These are phyloP conservation scores for Brachyistius frenatus DNA, from an alignment of 2,113 vertebrate genomes.

Conservation along the genomic window DNA sequence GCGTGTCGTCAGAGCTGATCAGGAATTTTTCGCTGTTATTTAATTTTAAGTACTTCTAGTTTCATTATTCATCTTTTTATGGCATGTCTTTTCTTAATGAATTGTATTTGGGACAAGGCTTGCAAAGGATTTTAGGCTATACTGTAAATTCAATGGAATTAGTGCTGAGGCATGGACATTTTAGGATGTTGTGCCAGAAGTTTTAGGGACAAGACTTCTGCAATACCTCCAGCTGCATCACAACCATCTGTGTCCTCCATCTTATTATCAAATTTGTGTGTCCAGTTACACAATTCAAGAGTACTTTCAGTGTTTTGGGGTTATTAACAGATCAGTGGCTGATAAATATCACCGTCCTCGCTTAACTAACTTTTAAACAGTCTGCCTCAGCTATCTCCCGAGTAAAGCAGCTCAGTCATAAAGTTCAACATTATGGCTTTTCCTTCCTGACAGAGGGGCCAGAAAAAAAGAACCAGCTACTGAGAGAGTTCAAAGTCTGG, in stretches of 20 bases:
- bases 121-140: neutral
- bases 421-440: neutral
- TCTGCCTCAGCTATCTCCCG: neutral
- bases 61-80: neutral
- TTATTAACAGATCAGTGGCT: no score
- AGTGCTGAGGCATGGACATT: neutral
- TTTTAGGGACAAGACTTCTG: no score
- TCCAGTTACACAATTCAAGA: no score
- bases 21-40: neutral
- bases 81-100: neutral
- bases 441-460: neutral
- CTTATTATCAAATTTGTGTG: no score
- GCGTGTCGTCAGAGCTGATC: neutral
- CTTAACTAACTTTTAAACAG: neutral
- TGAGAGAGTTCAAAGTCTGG: conserved; percentile 31
- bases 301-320: no score
- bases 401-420: neutral
- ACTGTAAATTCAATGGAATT: neutral
- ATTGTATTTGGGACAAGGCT: neutral
- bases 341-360: neutral
- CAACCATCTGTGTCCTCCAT: neutral
- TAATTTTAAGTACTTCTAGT: neutral
- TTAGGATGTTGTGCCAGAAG: neutral
- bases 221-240: neutral
- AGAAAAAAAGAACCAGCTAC: neutral